Conservation (phyloP, 1,140 invertebrate species). For the Ganaspis sp. region DNA sequence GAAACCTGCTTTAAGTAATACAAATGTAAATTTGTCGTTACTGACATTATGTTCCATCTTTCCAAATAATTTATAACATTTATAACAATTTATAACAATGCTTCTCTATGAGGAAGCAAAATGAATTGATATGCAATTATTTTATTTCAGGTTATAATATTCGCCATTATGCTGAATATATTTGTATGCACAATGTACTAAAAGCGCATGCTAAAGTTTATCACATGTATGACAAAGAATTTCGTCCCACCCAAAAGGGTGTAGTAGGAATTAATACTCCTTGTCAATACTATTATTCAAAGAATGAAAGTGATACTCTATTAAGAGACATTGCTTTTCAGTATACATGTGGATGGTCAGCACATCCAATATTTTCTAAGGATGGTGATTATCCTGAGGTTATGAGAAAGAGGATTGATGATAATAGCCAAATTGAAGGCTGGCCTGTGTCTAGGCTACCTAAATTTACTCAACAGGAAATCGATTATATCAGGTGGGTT, state of each 20-base stretch:
- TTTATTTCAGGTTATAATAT: constrained; percentile 45
- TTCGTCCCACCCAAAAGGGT: constrained; percentile 78
- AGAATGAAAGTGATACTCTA: constrained; percentile 41
- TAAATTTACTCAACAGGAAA: constrained; percentile 75
- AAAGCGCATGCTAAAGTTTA: constrained; percentile 65
- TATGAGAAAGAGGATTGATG: constrained; percentile 75
- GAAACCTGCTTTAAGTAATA: no score
- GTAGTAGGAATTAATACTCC: constrained; percentile 57
- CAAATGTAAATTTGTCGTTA: no score
- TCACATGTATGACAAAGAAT: constrained; percentile 80
- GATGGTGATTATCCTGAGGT: constrained; percentile 80
- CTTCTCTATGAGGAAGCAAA: no score
- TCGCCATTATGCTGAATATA: constrained; percentile 55
- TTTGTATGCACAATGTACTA: constrained; percentile 62
- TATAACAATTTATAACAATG: not conserved
- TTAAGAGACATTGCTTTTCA: constrained; percentile 57
- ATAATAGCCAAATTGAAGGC: constrained; percentile 77
- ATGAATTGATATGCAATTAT: not conserved
- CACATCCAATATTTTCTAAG: constrained; percentile 79
- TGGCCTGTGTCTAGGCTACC: constrained; percentile 76
- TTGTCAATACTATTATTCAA: constrained; percentile 44
- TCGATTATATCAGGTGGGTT: constrained; percentile 62
- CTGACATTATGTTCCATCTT: no score
- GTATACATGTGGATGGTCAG: constrained; percentile 80
- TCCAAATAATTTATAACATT: no score